Percentiles rank a stretch among this genome's conserved stretches.
Evolutionary conservation across 1,140 invertebrate genomes (phyloP).

Genomic region (Aphelinus atriplicis): DNA sequence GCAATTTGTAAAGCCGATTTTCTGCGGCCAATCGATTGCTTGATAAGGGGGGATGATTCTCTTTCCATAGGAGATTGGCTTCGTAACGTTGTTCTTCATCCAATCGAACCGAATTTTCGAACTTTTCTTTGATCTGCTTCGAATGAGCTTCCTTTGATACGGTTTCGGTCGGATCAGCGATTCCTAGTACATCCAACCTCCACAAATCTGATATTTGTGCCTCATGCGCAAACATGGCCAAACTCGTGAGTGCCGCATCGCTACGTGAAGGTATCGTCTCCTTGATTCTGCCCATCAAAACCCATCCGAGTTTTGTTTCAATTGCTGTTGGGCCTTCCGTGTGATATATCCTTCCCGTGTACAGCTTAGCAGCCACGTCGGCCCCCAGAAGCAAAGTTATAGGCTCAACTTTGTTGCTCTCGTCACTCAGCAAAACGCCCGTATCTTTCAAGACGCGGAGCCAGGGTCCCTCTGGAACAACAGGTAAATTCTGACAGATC

Average conservation of each 20-base stretch:
- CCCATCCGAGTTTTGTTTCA: conserved; percentile 10
- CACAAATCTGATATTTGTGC: conserved; percentile 52
- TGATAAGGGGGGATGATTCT: conserved; percentile 42
- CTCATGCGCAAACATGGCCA: conserved; percentile 40
- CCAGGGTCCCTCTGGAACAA: conserved; percentile 14
- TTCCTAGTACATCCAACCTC: conserved; percentile 55
- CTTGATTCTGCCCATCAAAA: neutral
- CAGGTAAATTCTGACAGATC: conserved; percentile 37
- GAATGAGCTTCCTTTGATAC: conserved; percentile 29
- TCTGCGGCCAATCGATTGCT: conserved; percentile 41
- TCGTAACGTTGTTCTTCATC: conserved; percentile 48
- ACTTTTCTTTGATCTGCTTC: conserved; percentile 32
- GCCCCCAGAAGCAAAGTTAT: neutral
- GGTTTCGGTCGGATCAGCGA: conserved; percentile 50
- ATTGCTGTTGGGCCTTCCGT: neutral
- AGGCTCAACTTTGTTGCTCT: neutral
- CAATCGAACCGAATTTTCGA: conserved; percentile 44
- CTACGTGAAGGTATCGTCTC: neutral
- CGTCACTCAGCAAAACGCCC: conserved; percentile 41
- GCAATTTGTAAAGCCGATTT: conserved; percentile 38
- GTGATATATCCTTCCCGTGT: neutral
- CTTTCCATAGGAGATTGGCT: conserved; percentile 51
- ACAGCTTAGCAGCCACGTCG: neutral
- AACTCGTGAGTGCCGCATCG: neutral
- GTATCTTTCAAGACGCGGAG: conserved; percentile 10